Conservation (phyloP, 2,113 vertebrate species). For the Malurus elegans region DNA sequence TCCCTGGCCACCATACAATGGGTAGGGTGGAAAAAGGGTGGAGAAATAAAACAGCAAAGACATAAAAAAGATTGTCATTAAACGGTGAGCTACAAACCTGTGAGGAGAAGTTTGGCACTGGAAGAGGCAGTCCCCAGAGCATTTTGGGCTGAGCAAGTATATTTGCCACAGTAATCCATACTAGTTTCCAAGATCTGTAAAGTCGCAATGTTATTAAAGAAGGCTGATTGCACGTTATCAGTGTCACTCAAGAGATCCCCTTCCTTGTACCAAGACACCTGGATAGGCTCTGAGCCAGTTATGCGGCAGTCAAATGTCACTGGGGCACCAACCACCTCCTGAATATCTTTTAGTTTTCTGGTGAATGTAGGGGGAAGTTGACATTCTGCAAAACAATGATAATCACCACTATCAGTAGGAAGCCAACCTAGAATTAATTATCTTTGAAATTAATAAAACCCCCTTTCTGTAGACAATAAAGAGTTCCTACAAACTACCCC, state of each 20-base stretch:
- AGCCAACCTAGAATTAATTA: not conserved
- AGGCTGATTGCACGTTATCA: slow-evolving; percentile 81
- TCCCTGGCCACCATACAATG: not conserved
- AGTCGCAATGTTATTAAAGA: slow-evolving; percentile 87
- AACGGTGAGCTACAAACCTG: slow-evolving; percentile 80
- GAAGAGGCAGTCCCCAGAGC: slow-evolving; percentile 91
- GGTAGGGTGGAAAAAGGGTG: not conserved
- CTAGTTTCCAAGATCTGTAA: slow-evolving; percentile 84
- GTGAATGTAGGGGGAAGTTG: slow-evolving; percentile 91
- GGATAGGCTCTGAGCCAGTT: slow-evolving; percentile 89
- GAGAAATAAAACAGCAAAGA: not conserved
- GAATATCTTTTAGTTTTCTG: slow-evolving; percentile 92
- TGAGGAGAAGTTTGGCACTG: slow-evolving; percentile 89
- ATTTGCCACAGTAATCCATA: slow-evolving; percentile 86
- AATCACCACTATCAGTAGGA: not conserved
- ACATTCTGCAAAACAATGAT: slow-evolving; percentile 82
- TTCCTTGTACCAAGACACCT: slow-evolving; percentile 94
- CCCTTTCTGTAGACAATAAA: not conserved
- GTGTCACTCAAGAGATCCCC: slow-evolving; percentile 78
- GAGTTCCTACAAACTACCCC: slow-evolving; percentile 64
- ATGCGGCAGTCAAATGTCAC: slow-evolving; percentile 93
- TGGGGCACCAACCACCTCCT: slow-evolving; percentile 82
- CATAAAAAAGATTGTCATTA: not conserved
- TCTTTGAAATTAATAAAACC: not conserved
- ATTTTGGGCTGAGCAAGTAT: slow-evolving; percentile 91